A percentile compares a stretch with the other conserved stretches of the same genome.
Evolutionary conservation across 1,140 invertebrate genomes (phyloP).

Genomic region (Uloborus diversus): DNA sequence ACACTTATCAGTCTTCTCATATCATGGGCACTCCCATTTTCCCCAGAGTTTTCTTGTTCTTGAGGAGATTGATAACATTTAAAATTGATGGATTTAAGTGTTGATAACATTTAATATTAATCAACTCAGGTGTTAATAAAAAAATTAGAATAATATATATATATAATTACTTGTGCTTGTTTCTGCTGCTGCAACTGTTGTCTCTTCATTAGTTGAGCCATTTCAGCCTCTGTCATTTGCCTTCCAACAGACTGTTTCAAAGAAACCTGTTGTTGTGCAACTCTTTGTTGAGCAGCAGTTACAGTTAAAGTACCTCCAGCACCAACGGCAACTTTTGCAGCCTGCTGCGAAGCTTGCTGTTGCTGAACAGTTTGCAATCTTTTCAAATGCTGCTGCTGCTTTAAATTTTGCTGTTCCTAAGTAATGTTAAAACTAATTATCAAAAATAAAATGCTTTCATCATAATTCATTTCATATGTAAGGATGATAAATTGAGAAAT

Average conservation of each 20-base stretch:
- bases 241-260: constrained; percentile 67
- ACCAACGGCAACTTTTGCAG: constrained; percentile 59
- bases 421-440: neutral
- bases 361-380: constrained; percentile 60
- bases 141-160: too few relatives aligned
- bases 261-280: constrained; percentile 36
- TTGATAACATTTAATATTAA: too few relatives aligned
- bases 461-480: too few relatives aligned
- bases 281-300: constrained; percentile 60
- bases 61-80: too few relatives aligned
- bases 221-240: constrained; percentile 73
- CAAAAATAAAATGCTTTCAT: too few relatives aligned
- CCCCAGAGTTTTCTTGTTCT: too few relatives aligned
- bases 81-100: too few relatives aligned
- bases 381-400: constrained; percentile 60
- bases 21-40: too few relatives aligned
- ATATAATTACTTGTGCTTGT: constrained; percentile 23
- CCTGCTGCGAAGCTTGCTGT: constrained; percentile 39
- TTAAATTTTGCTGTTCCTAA: constrained; percentile 62
- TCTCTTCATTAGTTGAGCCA: constrained; percentile 74
- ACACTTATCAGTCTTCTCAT: too few relatives aligned
- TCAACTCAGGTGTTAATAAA: too few relatives aligned
- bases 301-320: constrained; percentile 61
- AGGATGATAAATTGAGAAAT: too few relatives aligned
- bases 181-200: constrained; percentile 72